Conservation (phyloP, 23 tunicate genomes). For the Halocynthia roretzi region DNA sequence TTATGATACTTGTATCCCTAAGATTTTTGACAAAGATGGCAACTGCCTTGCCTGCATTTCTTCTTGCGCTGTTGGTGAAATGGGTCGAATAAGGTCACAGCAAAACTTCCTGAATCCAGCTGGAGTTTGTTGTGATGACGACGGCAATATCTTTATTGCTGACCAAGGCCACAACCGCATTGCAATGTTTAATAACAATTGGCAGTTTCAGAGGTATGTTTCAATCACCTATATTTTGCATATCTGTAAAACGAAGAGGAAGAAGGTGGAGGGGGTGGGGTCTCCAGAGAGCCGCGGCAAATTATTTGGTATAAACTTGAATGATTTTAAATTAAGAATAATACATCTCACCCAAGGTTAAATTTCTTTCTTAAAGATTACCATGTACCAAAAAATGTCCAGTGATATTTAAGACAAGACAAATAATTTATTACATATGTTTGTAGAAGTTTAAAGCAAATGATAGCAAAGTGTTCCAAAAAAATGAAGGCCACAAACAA, state of each 20-base stretch:
- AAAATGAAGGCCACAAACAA: neutral
- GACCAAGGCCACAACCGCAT: slow-evolving; percentile 46
- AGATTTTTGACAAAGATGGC: slow-evolving; percentile 49
- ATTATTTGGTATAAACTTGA: too few species aligned
- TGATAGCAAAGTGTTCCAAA: neutral
- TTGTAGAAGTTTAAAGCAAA: neutral
- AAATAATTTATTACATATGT: too few species aligned
- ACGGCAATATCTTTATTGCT: slow-evolving; percentile 41
- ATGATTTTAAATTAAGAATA: neutral
- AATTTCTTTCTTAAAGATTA: neutral
- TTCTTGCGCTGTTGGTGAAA: slow-evolving; percentile 9
- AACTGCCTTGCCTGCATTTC: slow-evolving; percentile 18
- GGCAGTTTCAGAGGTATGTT: slow-evolving; percentile 41
- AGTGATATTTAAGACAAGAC: too few species aligned
- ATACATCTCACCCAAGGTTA: neutral
- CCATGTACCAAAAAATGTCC: neutral
- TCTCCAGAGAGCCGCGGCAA: too few species aligned
- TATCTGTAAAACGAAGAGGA: too few species aligned
- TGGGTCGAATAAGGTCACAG: slow-evolving; percentile 21
- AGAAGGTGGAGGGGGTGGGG: too few species aligned
- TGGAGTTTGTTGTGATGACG: slow-evolving; percentile 40
- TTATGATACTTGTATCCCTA: neutral
- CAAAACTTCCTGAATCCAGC: slow-evolving; percentile 36
- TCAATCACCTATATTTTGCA: too few species aligned
- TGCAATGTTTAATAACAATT: slow-evolving; percentile 51